Conservation (phyloP, 2,797 vertebrate genomes). For the Enteromius viviparus region DNA sequence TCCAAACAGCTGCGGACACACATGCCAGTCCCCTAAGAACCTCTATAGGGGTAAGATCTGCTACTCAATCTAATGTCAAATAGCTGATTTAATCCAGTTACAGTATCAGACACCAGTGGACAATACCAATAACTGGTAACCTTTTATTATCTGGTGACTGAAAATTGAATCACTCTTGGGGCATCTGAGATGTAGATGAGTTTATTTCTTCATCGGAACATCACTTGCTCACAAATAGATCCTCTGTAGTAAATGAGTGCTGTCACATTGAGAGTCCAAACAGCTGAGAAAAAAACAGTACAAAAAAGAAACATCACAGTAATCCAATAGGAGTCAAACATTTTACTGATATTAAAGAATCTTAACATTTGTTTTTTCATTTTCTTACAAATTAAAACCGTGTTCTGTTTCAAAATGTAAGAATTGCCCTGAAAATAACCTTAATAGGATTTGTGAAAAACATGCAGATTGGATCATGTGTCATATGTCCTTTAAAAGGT, state of each 20-base stretch:
- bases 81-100: background rate
- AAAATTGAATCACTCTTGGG: background rate
- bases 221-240: background rate
- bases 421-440: background rate
- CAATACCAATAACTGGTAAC: background rate
- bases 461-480: background rate
- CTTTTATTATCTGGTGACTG: background rate
- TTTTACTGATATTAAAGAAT: background rate
- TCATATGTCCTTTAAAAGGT: background rate
- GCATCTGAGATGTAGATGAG: background rate
- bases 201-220: background rate
- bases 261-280: background rate
- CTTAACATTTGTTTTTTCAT: background rate
- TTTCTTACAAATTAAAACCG: background rate
- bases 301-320: background rate
- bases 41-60: constrained; percentile 82
- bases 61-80: background rate
- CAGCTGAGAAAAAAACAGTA: background rate
- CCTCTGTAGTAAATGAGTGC: background rate
- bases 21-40: constrained; percentile 89
- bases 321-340: background rate
- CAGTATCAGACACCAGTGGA: background rate
- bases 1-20: constrained; percentile 90
- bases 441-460: background rate
- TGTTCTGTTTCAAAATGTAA: background rate